A percentile compares a stretch with the other conserved stretches of the same genome.
phyloP scores from a whole-genome alignment of 2,113 vertebrate genomes.

The Struthidea cinerea region DNA sequence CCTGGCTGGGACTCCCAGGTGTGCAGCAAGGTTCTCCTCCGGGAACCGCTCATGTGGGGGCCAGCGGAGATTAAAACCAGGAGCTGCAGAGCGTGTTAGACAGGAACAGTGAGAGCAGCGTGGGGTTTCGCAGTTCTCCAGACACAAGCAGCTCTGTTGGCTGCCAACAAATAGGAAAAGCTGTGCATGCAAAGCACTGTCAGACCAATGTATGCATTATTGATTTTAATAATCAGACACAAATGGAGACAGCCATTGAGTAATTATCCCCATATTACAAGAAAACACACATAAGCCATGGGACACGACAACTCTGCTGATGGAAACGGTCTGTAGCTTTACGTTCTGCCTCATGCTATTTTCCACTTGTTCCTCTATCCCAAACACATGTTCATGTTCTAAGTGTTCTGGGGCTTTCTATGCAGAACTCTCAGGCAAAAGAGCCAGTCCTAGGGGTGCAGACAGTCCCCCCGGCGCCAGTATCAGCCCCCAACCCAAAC shows the following conservation, averaged over 20 bases:
- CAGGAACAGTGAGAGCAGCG: not conserved
- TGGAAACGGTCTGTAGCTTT: not conserved
- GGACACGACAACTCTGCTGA: not conserved
- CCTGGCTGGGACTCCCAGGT: not conserved
- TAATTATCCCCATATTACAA: not conserved
- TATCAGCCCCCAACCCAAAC: not conserved
- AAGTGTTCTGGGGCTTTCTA: not conserved
- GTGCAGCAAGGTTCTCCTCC: not conserved
- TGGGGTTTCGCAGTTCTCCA: not conserved
- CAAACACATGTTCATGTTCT: not conserved
- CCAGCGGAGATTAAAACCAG: not conserved
- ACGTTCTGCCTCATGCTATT: not conserved
- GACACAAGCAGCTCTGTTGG: not conserved
- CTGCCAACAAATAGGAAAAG: not conserved
- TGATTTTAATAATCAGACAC: not conserved
- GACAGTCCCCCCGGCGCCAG: not conserved
- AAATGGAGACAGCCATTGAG: not conserved
- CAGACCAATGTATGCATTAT: not conserved
- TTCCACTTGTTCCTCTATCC: not conserved
- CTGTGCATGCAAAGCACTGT: not conserved
- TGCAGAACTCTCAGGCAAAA: not conserved
- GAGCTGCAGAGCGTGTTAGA: not conserved
- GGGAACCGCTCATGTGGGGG: not conserved
- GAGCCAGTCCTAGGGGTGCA: not conserved
- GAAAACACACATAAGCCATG: not conserved